Percentiles rank a stretch among this genome's conserved stretches.
These are phyloP conservation scores for Limanda limanda DNA, from an alignment of 2,113 vertebrate genomes.

Conservation along the genomic window DNA sequence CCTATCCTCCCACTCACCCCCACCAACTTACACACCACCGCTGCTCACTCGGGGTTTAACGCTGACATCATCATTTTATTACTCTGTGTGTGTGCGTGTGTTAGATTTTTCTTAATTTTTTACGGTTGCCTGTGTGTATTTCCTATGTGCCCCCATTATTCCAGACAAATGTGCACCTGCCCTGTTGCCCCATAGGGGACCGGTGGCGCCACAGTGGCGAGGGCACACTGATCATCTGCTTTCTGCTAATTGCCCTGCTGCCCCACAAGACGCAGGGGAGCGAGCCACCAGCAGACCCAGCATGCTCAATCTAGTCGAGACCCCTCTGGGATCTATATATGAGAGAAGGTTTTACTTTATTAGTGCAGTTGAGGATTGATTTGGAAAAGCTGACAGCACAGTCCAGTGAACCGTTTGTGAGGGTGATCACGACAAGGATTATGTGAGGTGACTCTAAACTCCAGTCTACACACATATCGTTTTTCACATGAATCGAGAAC, in stretches of 20 bases:
- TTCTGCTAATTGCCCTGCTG: conserved; percentile 77
- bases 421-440: neutral
- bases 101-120: conserved; percentile 4
- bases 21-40: conserved; percentile 5
- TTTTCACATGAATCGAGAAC: no score
- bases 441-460: neutral
- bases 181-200: conserved; percentile 70
- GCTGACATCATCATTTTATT: conserved; percentile 75
- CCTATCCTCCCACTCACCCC: conserved; percentile 32
- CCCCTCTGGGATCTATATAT: conserved; percentile 38
- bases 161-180: conserved; percentile 74
- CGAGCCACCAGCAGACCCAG: conserved; percentile 37
- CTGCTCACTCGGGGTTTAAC: conserved; percentile 48
- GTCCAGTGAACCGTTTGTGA: neutral
- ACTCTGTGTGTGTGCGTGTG: conserved; percentile 35
- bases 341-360: conserved; percentile 17
- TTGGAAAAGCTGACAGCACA: neutral
- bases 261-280: conserved; percentile 68
- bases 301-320: conserved; percentile 47
- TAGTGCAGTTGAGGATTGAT: neutral
- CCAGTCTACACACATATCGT: no score
- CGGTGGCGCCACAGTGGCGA: conserved; percentile 73
- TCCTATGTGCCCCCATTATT: conserved; percentile 59
- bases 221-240: conserved; percentile 76
- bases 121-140: conserved; percentile 48